phyloP scores from a whole-genome alignment of 2,113 vertebrate genomes.

The Chascanopsetta lugubris region DNA sequence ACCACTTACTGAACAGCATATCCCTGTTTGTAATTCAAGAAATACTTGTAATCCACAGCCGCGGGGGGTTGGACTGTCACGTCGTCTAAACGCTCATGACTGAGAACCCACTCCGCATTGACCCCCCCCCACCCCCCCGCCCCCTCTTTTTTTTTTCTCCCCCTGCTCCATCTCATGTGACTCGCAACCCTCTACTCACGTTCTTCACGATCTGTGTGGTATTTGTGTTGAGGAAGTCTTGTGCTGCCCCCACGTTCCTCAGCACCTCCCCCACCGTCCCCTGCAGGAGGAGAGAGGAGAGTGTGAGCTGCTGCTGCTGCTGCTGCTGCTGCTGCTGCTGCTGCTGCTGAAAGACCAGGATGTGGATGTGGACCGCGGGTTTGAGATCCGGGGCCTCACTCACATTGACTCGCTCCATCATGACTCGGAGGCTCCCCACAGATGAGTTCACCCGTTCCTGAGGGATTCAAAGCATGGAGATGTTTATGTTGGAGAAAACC shows the following conservation, averaged over 20 bases:
- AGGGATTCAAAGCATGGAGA: constrained; percentile 16
- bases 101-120: too few relatives aligned
- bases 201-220: constrained; percentile 72
- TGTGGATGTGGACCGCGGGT: too few relatives aligned
- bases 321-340: too few relatives aligned
- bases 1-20: neutral
- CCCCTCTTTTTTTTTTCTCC: neutral
- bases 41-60: neutral
- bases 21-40: neutral
- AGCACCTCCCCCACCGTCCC: constrained; percentile 54
- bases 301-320: too few relatives aligned
- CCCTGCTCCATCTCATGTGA: constrained; percentile 47
- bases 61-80: constrained; percentile 7
- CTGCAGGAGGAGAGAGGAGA: constrained; percentile 62
- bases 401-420: constrained; percentile 63
- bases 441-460: constrained; percentile 76
- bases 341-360: too few relatives aligned
- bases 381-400: too few relatives aligned
- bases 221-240: constrained; percentile 77
- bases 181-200: constrained; percentile 74
- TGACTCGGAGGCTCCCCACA: constrained; percentile 52
- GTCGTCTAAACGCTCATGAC: too few relatives aligned
- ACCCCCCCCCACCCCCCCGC: too few relatives aligned
- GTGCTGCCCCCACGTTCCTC: constrained; percentile 49
- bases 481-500: constrained; percentile 7